These are phyloP conservation scores for Leptobrachium ailaonicum DNA, from an alignment of 2,113 vertebrate species.

Conservation along the genomic window DNA sequence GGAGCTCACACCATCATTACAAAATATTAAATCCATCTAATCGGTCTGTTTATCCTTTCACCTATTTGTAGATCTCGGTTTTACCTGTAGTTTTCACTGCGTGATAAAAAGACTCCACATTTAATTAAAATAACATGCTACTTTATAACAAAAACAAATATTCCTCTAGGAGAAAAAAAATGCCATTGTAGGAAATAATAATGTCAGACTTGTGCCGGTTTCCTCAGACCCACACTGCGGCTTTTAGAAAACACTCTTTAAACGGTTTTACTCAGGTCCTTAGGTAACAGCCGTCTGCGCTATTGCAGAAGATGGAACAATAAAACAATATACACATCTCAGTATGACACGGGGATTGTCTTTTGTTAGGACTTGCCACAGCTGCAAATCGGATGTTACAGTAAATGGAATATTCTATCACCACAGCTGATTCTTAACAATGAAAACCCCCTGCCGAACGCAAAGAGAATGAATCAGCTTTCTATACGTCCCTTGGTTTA, in stretches of 20 bases:
- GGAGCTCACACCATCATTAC: no score
- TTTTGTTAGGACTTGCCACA: constrained; percentile 29
- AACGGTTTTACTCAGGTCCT: background rate
- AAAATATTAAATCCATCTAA: no score
- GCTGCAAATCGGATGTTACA: background rate
- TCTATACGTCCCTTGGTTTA: no score
- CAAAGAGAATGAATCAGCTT: no score
- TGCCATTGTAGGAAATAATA: background rate
- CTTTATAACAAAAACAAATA: no score
- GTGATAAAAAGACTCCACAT: no score
- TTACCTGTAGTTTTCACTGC: no score
- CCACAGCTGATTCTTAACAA: constrained; percentile 19
- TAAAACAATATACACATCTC: constrained; percentile 10
- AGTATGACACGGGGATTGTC: constrained; percentile 10
- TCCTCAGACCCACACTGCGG: constrained; percentile 9
- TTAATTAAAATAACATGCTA: no score
- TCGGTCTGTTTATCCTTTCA: no score
- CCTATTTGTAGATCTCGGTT: no score
- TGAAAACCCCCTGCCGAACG: background rate
- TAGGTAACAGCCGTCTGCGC: background rate
- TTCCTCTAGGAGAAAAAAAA: no score
- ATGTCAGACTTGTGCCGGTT: background rate
- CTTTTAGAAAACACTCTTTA: constrained; percentile 5
- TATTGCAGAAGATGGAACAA: constrained; percentile 8
- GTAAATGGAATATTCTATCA: background rate